Conservation (phyloP, 2,888 invertebrate genomes). For the Patella pellucida region DNA sequence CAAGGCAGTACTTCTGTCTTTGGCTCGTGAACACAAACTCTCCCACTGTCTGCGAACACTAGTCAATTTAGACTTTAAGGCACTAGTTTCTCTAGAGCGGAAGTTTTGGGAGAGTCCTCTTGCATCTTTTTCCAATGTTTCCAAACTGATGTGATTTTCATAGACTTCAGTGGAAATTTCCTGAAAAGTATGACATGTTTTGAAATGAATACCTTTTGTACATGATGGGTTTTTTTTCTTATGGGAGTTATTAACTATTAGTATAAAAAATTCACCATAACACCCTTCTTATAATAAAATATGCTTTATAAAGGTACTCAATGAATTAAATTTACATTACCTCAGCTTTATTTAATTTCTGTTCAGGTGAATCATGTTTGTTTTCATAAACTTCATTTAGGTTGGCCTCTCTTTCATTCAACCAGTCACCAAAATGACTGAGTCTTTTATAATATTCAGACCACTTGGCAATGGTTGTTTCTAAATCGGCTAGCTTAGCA, state of each 20-base stretch:
- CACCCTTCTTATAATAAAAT: too few species aligned
- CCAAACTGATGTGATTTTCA: conserved; percentile 82
- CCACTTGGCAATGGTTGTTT: conserved; percentile 91
- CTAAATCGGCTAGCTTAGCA: conserved; percentile 73
- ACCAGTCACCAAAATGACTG: conserved; percentile 84
- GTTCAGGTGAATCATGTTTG: conserved; percentile 86
- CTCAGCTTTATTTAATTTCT: conserved; percentile 76
- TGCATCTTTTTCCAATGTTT: conserved; percentile 83
- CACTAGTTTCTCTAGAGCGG: conserved; percentile 77
- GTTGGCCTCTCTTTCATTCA: conserved; percentile 83
- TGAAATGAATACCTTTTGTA: background rate
- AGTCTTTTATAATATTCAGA: conserved; percentile 90
- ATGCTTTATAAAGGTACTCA: background rate
- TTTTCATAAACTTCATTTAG: conserved; percentile 86
- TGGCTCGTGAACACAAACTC: conserved; percentile 82
- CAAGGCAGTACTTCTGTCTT: conserved; percentile 82
- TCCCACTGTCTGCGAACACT: conserved; percentile 83
- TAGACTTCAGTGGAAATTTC: conserved; percentile 82
- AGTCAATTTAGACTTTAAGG: conserved; percentile 82
- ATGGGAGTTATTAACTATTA: background rate
- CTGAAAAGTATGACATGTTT: conserved; percentile 61
- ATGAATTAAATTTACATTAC: conserved; percentile 36
- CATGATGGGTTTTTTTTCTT: background rate
- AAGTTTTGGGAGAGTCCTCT: conserved; percentile 77
- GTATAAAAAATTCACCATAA: too few species aligned